These are phyloP conservation scores for Drosophila repletoides DNA, from an alignment of 1,140 invertebrate species.

Conservation along the genomic window DNA sequence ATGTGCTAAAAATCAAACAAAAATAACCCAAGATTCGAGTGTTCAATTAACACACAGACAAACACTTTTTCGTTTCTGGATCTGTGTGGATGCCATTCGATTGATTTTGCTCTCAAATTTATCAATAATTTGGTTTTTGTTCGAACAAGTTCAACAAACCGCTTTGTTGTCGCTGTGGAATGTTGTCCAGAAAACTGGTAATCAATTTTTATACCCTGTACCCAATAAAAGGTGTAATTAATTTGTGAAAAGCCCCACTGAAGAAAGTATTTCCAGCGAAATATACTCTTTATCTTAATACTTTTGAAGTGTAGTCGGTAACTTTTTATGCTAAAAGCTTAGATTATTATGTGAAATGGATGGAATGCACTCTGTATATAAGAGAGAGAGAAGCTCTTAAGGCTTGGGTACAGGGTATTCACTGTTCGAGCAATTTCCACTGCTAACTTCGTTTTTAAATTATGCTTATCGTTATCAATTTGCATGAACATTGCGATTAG, in stretches of 20 bases:
- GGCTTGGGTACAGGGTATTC: no score
- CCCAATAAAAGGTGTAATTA: no score
- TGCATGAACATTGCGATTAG: constrained; percentile 34
- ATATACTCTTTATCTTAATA: no score
- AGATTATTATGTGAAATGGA: no score
- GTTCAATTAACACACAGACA: background rate
- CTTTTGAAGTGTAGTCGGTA: no score
- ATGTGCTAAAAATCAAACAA: constrained; percentile 3
- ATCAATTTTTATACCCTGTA: no score
- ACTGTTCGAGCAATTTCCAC: background rate
- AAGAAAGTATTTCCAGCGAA: no score
- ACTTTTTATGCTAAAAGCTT: no score
- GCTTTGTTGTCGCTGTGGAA: constrained; percentile 48
- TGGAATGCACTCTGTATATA: no score
- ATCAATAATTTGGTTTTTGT: constrained; percentile 22
- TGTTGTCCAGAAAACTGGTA: constrained; percentile 55
- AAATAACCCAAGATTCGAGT: background rate
- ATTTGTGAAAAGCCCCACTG: no score
- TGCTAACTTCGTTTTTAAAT: constrained; percentile 1
- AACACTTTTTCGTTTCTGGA: background rate
- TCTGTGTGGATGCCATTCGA: background rate
- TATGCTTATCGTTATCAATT: constrained; percentile 38
- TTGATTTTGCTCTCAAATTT: constrained; percentile 6
- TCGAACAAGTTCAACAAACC: constrained; percentile 71
- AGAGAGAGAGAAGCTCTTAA: no score